A percentile compares a stretch with the other conserved stretches of the same genome.
Conservation (phyloP, 2,888 invertebrate species). For the Troglohyphantes excavatus region DNA sequence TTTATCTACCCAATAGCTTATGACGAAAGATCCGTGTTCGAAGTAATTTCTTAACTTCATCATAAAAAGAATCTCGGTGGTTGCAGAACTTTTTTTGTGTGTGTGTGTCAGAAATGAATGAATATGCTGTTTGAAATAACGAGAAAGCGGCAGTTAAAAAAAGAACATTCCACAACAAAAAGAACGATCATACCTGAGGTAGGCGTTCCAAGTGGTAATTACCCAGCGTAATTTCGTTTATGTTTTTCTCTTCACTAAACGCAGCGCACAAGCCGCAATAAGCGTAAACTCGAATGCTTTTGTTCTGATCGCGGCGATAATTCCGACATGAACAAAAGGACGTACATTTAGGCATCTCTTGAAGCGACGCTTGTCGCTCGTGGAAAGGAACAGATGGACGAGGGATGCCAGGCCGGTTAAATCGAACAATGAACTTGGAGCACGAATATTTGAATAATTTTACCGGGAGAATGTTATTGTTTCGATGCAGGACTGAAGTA, state of each 20-base stretch:
- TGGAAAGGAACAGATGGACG: not conserved
- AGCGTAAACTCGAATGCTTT: conserved; percentile 18
- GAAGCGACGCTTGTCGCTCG: conserved; percentile 5
- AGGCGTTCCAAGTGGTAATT: not conserved
- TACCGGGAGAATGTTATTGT: conserved; percentile 20
- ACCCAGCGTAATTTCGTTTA: conserved; percentile 12
- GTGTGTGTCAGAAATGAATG: too few relatives aligned
- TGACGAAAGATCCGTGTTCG: too few relatives aligned
- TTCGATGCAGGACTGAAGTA: conserved; percentile 21
- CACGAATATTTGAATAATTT: conserved; percentile 39
- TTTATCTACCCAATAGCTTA: too few relatives aligned
- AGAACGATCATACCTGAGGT: too few relatives aligned
- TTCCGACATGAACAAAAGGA: conserved; percentile 38
- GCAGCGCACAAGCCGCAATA: not conserved
- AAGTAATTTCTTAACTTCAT: too few relatives aligned
- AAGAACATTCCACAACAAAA: too few relatives aligned
- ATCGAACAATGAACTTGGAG: conserved; percentile 70
- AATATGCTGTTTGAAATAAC: too few relatives aligned
- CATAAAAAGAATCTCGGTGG: too few relatives aligned
- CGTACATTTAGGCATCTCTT: conserved; percentile 20
- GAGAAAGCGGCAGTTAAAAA: too few relatives aligned
- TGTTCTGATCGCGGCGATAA: conserved; percentile 23
- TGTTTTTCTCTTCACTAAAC: not conserved
- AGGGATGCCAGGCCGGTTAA: not conserved
- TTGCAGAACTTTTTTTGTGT: too few relatives aligned